A percentile compares a stretch with the other conserved stretches of the same genome.
These are phyloP conservation scores for Drosophila biarmipes DNA, from an alignment of 1,140 invertebrate species.

Conservation along the genomic window DNA sequence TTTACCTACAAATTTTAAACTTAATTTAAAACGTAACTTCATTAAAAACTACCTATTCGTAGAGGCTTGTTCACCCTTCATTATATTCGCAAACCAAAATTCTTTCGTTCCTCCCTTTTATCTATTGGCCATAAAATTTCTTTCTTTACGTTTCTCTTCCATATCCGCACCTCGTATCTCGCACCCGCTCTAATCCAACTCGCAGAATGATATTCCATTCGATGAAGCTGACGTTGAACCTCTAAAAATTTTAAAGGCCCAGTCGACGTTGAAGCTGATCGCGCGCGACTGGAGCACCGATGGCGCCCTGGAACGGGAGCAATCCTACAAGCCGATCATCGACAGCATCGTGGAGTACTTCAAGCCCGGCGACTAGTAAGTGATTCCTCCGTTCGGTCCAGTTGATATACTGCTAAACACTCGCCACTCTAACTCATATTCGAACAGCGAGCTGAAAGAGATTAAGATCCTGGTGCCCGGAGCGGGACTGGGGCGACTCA, in stretches of 20 bases:
- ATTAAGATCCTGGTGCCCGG: conserved; percentile 96
- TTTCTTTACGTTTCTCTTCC: conserved; percentile 21
- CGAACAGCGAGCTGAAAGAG: conserved; percentile 84
- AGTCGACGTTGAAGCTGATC: conserved; percentile 97
- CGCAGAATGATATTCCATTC: conserved; percentile 56
- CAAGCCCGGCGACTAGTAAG: conserved; percentile 86
- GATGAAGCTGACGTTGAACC: conserved; percentile 77
- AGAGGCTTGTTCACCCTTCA: not conserved
- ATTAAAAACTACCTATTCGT: not conserved
- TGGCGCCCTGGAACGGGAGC: conserved; percentile 92
- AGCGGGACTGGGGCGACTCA: conserved; percentile 95
- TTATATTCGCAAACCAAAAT: not conserved
- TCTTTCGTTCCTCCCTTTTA: conserved; percentile 1
- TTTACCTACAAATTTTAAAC: not conserved
- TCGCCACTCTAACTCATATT: not conserved
- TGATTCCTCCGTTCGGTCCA: not conserved
- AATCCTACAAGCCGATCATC: conserved; percentile 96
- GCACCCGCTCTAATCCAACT: conserved; percentile 20
- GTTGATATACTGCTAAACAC: not conserved
- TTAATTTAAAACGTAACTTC: too few species aligned
- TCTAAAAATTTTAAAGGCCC: conserved; percentile 88
- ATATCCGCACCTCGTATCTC: conserved; percentile 13
- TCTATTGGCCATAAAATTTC: conserved; percentile 15
- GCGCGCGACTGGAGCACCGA: conserved; percentile 97
- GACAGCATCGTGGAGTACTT: conserved; percentile 92